Base-by-base conservation (phyloP, 1,140 invertebrate species). In the Delia radicum region DNA sequence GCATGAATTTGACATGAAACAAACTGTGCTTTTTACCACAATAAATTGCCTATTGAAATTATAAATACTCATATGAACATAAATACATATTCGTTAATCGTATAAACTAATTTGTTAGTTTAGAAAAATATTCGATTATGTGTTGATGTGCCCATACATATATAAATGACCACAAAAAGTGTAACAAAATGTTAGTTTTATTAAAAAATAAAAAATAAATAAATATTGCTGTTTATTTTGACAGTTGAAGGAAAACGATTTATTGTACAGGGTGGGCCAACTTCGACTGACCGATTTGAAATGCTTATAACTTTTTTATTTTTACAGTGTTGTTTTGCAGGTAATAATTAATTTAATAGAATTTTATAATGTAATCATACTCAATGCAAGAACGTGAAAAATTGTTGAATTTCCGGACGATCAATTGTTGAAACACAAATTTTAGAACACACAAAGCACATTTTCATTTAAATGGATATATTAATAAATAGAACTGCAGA, bases 21-120 rank as follows among this genome's bases (percentile, higher is more conserved):
- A 55, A 55, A 55, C 48, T 55, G 48, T 55, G 48, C 48, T 55
- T 55, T 55, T 55, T 55, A 55, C 48, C 48, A 55, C 48, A 55
- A 55, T 55, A 55, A 55, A 55, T 55, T 55, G 48, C 48, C 48
- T 21, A 55, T 55, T 55, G 48, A 55, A 55, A 55, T 55, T 55
- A 55, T 55, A 55, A 55, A 55, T 55, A 55, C 48, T 21, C 48
- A 55, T 15, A 42, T 15, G 31, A 33, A 33, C 10, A 33, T 33
- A 10, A 5, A 33, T 33, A 5, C 31, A 33, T 33, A 10, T 42
- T 3, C 12, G 0, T 42, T 10, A 15, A 15, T 42, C 7, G 6
- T 21, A 7, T 55, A 21, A 7, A 55, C 24, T 55, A 55, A 55
- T 55, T 55, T 55, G 48, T 55, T 55, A 55, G 48, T 21, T 55